A percentile compares a stretch with the other conserved stretches of the same genome.
Evolutionary conservation across 2,797 vertebrate genomes (phyloP).

Genomic region (Dromococcyx pavoninus): DNA sequence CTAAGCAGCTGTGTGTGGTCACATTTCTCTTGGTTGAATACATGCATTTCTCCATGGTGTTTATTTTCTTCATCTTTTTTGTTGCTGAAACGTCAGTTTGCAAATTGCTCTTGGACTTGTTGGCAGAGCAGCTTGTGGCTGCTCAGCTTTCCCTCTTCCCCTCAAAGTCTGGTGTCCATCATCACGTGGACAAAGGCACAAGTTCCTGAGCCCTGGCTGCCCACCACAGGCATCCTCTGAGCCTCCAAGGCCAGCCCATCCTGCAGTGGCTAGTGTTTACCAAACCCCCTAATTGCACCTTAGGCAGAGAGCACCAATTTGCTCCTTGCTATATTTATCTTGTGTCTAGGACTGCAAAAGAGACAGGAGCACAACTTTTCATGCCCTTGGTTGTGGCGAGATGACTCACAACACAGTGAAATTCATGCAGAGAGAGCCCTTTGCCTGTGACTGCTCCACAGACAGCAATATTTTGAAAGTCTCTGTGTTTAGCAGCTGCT

Average conservation of each 20-base stretch:
- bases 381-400: neutral
- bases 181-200: neutral
- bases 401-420: neutral
- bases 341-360: neutral
- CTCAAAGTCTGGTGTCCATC: neutral
- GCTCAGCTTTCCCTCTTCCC: neutral
- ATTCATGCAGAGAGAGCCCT: neutral
- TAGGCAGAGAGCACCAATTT: slow-evolving; percentile 2
- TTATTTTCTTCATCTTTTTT: neutral
- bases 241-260: neutral
- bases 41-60: neutral
- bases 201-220: neutral
- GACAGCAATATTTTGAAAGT: neutral
- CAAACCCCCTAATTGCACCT: slow-evolving; percentile 41
- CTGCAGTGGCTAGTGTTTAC: neutral
- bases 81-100: neutral
- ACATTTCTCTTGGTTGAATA: neutral
- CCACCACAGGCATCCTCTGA: slow-evolving; percentile 15
- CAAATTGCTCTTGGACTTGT: neutral
- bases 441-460: neutral
- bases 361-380: neutral
- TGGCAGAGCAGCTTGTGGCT: neutral
- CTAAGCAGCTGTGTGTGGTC: neutral
- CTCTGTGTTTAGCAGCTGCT: neutral
- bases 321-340: slow-evolving; percentile 46